These are phyloP conservation scores for Xylocopa sonorina DNA, from an alignment of 1,140 invertebrate species.

Conservation along the genomic window DNA sequence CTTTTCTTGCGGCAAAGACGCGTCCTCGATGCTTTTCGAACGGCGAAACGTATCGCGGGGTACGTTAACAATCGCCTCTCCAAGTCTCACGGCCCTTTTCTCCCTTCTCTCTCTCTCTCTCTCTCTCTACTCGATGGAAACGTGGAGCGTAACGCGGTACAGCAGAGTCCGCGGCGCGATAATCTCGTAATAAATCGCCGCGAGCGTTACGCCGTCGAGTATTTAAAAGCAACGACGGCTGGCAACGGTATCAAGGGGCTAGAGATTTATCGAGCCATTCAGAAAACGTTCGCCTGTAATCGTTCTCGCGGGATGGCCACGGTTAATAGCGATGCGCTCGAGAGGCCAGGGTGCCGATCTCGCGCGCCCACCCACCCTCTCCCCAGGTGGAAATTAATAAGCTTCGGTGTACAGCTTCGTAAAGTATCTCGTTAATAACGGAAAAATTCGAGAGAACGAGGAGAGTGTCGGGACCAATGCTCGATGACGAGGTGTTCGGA, in stretches of 20 bases:
- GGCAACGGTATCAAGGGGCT: conserved; percentile 28
- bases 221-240: conserved; percentile 54
- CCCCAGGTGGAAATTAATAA: conserved; percentile 46
- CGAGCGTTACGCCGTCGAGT: conserved; percentile 54
- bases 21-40: not conserved
- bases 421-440: conserved; percentile 34
- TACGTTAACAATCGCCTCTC: not conserved
- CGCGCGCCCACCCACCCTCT: too few species aligned
- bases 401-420: conserved; percentile 14
- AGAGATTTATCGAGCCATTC: conserved; percentile 65
- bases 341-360: too few species aligned
- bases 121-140: not conserved
- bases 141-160: not conserved
- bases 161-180: conserved; percentile 45
- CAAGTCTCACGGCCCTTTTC: conserved; percentile 7
- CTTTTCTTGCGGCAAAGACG: conserved; percentile 26
- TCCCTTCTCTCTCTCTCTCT: not conserved
- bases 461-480: too few species aligned
- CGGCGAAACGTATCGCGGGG: not conserved
- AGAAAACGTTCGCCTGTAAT: conserved; percentile 56
- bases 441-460: conserved; percentile 5
- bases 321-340: conserved; percentile 25
- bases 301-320: conserved; percentile 29
- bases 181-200: conserved; percentile 63
- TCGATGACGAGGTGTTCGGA: conserved; percentile 2